Evolutionary conservation across 2,797 vertebrate species (phyloP).

Genomic region (Phoxinus dragarum): DNA sequence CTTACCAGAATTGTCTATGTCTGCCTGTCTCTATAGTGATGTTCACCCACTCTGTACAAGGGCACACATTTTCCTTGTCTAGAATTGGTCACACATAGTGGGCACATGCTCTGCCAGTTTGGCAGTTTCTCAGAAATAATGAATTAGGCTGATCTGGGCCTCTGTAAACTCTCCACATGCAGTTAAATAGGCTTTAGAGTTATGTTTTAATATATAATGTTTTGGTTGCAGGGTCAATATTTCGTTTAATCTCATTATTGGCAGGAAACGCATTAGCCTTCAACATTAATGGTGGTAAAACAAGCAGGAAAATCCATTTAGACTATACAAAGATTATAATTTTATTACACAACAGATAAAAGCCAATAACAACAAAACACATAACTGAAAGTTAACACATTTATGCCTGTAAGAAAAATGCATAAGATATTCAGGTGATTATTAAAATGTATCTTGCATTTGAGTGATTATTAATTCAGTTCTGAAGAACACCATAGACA

Average conservation of each 20-base stretch:
- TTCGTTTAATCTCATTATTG: neutral
- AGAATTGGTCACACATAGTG: neutral
- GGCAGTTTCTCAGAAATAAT: neutral
- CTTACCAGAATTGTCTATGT: neutral
- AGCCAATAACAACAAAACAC: neutral
- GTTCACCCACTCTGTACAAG: neutral
- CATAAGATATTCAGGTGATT: neutral
- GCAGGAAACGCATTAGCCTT: neutral
- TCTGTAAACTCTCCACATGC: neutral
- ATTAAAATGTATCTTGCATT: neutral
- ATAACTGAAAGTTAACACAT: neutral
- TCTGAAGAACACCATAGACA: neutral
- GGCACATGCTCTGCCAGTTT: slow-evolving; percentile 2
- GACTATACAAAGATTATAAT: neutral
- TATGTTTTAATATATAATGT: neutral
- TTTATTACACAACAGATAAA: neutral
- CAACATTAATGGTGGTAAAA: neutral
- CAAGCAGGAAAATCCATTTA: neutral
- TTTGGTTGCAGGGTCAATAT: neutral
- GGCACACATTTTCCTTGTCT: neutral
- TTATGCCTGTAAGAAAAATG: neutral
- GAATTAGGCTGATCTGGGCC: neutral
- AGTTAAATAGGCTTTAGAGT: neutral
- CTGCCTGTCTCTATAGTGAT: neutral
- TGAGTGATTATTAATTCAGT: neutral